A percentile compares a stretch with the other conserved stretches of the same genome.
These are phyloP conservation scores for Chionodraco myersi DNA, from an alignment of 2,113 vertebrate genomes.

Conservation along the genomic window DNA sequence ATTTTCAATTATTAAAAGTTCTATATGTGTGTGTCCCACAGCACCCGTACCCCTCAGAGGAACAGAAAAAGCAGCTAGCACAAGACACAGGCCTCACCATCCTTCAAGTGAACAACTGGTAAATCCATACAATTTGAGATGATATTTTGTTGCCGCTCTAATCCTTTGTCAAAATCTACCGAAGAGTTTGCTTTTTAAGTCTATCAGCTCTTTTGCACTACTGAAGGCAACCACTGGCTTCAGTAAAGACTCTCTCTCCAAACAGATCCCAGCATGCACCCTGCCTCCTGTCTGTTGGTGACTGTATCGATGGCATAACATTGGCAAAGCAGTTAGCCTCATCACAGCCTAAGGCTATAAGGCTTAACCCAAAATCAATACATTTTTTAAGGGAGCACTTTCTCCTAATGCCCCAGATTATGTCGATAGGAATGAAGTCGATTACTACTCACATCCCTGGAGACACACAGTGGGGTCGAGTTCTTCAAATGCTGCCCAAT, in stretches of 20 bases:
- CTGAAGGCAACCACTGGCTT: neutral
- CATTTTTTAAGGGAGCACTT: slow-evolving; percentile 42
- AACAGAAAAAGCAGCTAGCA: slow-evolving; percentile 83
- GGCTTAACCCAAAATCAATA: slow-evolving; percentile 59
- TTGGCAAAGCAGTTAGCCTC: slow-evolving; percentile 57
- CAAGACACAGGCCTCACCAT: slow-evolving; percentile 85
- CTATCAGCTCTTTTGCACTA: neutral
- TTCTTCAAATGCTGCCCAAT: neutral
- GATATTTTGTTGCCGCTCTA: no score
- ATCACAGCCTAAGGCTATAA: slow-evolving; percentile 57
- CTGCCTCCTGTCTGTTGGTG: neutral
- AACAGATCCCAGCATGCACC: slow-evolving; percentile 18
- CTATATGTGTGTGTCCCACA: slow-evolving; percentile 32
- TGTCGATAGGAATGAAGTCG: slow-evolving; percentile 22
- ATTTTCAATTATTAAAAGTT: neutral
- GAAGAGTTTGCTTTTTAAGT: neutral
- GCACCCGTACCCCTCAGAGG: slow-evolving; percentile 82
- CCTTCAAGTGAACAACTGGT: slow-evolving; percentile 85
- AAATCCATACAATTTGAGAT: slow-evolving; percentile 18
- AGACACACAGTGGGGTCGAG: slow-evolving; percentile 10
- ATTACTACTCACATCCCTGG: slow-evolving; percentile 18
- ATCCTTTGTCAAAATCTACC: neutral
- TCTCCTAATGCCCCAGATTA: slow-evolving; percentile 38
- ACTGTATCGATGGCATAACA: slow-evolving; percentile 33
- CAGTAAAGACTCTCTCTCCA: slow-evolving; percentile 3